Percentiles rank a stretch among this genome's conserved stretches.
Evolutionary conservation across 2,888 invertebrate species (phyloP).

Genomic region (Boloria euphrosyne): DNA sequence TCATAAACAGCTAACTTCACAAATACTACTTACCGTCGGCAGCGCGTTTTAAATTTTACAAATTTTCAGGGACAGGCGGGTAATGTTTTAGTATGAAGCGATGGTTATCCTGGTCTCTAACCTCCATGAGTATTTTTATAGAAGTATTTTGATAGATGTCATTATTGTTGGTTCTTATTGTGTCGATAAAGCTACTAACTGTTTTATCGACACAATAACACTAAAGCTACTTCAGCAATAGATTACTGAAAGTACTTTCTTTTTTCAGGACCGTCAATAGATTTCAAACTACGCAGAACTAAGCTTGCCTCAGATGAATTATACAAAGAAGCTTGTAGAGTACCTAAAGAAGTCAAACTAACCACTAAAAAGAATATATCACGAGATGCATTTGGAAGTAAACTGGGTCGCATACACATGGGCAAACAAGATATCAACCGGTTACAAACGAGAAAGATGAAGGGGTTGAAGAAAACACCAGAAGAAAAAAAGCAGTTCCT

Average conservation of each 20-base stretch:
- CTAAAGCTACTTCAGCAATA: too few species aligned
- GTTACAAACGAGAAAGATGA: constrained; percentile 95
- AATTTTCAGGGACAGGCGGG: too few species aligned
- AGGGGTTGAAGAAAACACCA: constrained; percentile 90
- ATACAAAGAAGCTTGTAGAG: constrained; percentile 90
- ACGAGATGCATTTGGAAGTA: constrained; percentile 93
- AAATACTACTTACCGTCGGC: too few species aligned
- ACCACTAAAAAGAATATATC: constrained; percentile 96
- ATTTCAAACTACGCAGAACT: constrained; percentile 92
- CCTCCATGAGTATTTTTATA: too few species aligned
- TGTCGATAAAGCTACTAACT: too few species aligned
- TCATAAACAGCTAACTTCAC: too few species aligned
- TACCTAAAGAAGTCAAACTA: constrained; percentile 89
- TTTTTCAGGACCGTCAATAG: constrained; percentile 90
- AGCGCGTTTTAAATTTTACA: too few species aligned
- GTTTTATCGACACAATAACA: too few species aligned
- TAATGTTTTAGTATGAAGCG: too few species aligned
- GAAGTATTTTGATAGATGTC: too few species aligned
- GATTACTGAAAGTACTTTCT: neutral
- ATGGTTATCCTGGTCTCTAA: too few species aligned
- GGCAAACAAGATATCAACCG: constrained; percentile 92
- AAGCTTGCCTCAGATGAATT: constrained; percentile 95
- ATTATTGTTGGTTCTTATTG: too few species aligned
- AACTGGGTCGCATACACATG: constrained; percentile 95
- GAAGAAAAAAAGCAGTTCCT: constrained; percentile 85